A percentile compares a stretch with the other conserved stretches of the same genome.
Evolutionary conservation across 2,113 vertebrate genomes (phyloP).

Genomic region (Cephalopterus ornatus): DNA sequence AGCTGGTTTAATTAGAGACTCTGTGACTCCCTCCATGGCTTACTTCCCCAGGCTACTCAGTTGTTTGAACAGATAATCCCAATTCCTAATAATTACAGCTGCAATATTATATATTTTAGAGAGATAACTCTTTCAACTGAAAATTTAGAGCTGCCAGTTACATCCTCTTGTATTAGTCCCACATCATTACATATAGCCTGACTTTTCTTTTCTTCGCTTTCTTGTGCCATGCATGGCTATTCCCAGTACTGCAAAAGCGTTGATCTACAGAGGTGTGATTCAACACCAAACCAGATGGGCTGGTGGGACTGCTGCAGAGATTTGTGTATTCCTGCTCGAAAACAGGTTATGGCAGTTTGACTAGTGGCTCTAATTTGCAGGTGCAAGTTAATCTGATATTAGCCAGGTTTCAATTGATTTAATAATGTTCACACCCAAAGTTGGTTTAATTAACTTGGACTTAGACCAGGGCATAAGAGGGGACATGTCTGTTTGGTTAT

Average conservation of each 20-base stretch:
- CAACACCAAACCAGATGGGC: not conserved
- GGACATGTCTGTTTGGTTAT: not conserved
- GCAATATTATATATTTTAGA: not conserved
- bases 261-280: not conserved
- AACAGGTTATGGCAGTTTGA: not conserved
- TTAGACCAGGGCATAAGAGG: not conserved
- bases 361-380: not conserved
- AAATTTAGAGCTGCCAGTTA: not conserved
- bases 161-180: not conserved
- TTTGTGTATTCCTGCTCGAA: not conserved
- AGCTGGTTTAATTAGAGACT: slow-evolving; percentile 24
- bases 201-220: not conserved
- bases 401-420: slow-evolving; percentile 25
- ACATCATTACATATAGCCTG: not conserved
- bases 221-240: not conserved
- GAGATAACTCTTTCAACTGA: not conserved
- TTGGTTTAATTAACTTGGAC: slow-evolving; percentile 50
- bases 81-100: slow-evolving; percentile 43
- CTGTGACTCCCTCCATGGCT: not conserved
- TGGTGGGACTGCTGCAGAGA: not conserved
- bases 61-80: slow-evolving; percentile 44
- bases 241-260: not conserved
- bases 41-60: slow-evolving; percentile 27
- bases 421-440: slow-evolving; percentile 21
- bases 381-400: slow-evolving; percentile 23